Conservation (phyloP, 2,888 invertebrate species). For the Lutraria lutraria region DNA sequence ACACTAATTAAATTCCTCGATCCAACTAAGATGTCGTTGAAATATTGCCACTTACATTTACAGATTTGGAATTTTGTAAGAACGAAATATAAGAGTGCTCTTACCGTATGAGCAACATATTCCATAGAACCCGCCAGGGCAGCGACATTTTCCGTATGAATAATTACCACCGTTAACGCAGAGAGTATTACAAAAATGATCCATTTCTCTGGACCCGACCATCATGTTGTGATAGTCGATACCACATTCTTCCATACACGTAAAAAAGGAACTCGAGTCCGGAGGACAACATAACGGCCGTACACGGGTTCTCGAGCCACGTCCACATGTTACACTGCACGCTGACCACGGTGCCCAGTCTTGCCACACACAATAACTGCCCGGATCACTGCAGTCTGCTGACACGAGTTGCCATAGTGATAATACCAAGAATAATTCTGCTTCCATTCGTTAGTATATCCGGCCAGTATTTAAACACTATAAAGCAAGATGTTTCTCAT, state of each 20-base stretch:
- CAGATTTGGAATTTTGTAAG: too few species aligned
- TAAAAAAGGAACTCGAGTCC: background rate
- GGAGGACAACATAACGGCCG: background rate
- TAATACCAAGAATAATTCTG: background rate
- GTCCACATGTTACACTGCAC: background rate
- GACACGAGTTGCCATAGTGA: background rate
- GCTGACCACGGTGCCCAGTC: background rate
- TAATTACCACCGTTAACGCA: background rate
- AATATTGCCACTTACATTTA: too few species aligned
- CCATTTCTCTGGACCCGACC: background rate
- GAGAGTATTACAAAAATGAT: background rate
- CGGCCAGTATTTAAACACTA: too few species aligned
- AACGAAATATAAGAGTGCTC: background rate
- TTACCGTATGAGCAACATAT: background rate
- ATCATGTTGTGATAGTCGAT: background rate
- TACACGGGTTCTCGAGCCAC: background rate
- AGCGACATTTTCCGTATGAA: background rate
- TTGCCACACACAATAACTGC: background rate
- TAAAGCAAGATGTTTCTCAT: too few species aligned
- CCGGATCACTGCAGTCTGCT: background rate
- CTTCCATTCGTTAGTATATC: background rate
- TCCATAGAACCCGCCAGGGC: background rate
- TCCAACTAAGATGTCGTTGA: too few species aligned
- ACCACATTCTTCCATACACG: background rate
- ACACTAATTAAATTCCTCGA: too few species aligned